Evolutionary conservation across 2,888 invertebrate species (phyloP).

Genomic region (Diogma glabrata): DNA sequence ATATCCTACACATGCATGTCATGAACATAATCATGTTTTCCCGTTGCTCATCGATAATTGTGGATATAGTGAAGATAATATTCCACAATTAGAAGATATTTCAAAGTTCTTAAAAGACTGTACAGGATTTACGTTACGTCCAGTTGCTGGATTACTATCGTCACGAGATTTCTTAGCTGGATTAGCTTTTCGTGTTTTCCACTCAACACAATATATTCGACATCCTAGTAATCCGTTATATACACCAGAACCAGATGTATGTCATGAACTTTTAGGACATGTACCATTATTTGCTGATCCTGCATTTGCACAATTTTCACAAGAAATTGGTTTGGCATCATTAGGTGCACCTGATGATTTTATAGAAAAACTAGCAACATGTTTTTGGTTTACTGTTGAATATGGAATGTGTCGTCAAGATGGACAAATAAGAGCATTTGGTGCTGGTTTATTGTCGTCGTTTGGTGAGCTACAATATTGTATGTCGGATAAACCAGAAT

Average conservation of each 20-base stretch:
- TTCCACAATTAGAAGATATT: constrained; percentile 94
- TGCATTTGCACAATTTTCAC: constrained; percentile 91
- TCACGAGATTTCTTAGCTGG: constrained; percentile 98
- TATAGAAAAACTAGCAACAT: constrained; percentile 90
- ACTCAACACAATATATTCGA: constrained; percentile 97
- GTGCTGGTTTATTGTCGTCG: constrained; percentile 92
- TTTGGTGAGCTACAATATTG: constrained; percentile 94
- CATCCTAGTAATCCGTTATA: constrained; percentile 91
- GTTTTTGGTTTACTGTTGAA: constrained; percentile 99
- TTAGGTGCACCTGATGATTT: constrained; percentile 94
- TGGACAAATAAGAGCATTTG: constrained; percentile 82
- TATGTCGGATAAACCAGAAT: constrained; percentile 74
- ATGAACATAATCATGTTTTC: constrained; percentile 94
- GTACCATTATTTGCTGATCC: constrained; percentile 94
- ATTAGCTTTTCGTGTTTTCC: constrained; percentile 95
- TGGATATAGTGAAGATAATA: constrained; percentile 85
- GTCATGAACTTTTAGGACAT: constrained; percentile 93
- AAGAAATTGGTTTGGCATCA: constrained; percentile 94
- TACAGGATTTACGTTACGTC: constrained; percentile 92
- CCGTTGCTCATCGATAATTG: constrained; percentile 91
- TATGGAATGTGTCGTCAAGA: constrained; percentile 92
- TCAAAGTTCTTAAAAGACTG: constrained; percentile 93
- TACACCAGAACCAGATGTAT: constrained; percentile 96
- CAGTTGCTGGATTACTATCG: constrained; percentile 92
- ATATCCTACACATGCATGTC: constrained; percentile 92